Evolutionary conservation across 2,888 invertebrate genomes (phyloP), one percentile per base, ranked within the genome.

Genomic region (Watsonalla cultraria): DNA sequence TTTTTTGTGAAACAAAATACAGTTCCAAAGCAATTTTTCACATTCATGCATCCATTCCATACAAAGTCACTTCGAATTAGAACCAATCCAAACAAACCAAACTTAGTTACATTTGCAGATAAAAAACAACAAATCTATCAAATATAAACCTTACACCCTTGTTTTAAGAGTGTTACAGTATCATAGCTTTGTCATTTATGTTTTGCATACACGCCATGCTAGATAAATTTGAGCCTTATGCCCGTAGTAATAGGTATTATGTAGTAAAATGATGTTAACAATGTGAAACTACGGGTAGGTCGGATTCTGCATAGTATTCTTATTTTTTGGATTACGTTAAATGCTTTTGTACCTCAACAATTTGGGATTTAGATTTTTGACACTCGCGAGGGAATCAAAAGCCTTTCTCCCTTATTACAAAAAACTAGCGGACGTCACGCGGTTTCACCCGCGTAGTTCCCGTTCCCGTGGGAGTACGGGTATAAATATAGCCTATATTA

Each of bases 201-300:
- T 58, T 53, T 49, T 48, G 24, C 24, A 24, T 47, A n/a, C 54
- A 53, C 50, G 50, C 53, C 54, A 51, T 53, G 24, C 33, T 2
- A 45, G 14, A 13, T 47, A 7, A 63, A 52, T 59, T 57, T 67
- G 51, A 61, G 54, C 69, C 59, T 54, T 72, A 69, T 52, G 2
- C 14, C 42, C 0, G 56, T 35, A 53, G 45, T 51, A 60, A 68
- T 64, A 54, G 58, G 62, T 54, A 51, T 55, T 57, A 53, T 55
- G 54, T 57, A 54, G 56, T 47, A 67, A 70, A 72, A 72, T 63
- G 67, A 59, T 70, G 67, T 77, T 82, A 84, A 86, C 85, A 86
- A 86, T 86, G 86, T 84, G 83, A 79, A 84, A 81, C 78, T 72
- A 78, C 70, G 62, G 51, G 67, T 78, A 76, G 77, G 66, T 74